Evolutionary conservation across 1,140 invertebrate species (phyloP).

Genomic region (Lucilia sericata): DNA sequence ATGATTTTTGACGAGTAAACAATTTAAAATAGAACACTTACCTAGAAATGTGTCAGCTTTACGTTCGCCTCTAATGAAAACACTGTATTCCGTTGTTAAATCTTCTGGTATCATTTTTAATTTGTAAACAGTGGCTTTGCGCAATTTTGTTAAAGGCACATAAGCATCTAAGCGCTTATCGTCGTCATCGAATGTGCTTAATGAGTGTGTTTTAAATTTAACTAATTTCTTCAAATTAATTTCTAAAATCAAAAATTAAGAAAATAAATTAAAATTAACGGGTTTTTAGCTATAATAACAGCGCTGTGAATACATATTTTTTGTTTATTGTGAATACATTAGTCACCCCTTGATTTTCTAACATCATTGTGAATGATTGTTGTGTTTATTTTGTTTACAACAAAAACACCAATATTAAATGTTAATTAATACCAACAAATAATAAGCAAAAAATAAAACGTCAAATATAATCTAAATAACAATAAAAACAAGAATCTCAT

Average conservation of each 20-base stretch:
- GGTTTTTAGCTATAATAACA: not conserved
- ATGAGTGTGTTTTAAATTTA: conserved; percentile 54
- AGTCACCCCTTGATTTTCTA: not conserved
- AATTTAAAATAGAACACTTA: conserved; percentile 50
- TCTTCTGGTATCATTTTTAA: conserved; percentile 58
- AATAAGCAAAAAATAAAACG: conserved; percentile 11
- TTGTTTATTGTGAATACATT: conserved; percentile 1
- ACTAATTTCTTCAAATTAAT: conserved; percentile 64
- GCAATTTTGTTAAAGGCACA: conserved; percentile 62
- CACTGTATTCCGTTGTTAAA: conserved; percentile 52
- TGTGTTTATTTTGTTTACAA: not conserved
- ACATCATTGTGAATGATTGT: not conserved
- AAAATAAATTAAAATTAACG: conserved; percentile 19
- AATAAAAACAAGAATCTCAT: not conserved
- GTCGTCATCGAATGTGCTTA: conserved; percentile 46
- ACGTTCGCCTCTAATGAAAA: conserved; percentile 63
- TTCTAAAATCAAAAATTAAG: conserved; percentile 50
- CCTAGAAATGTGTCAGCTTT: conserved; percentile 64
- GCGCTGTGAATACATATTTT: no score
- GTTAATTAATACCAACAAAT: conserved; percentile 5
- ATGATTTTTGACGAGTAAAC: not conserved
- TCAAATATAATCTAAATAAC: not conserved
- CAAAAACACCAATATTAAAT: not conserved
- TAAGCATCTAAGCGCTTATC: conserved; percentile 60
- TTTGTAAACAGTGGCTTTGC: conserved; percentile 57